Evolutionary conservation across 35 echinoderm and acorn worm genomes (phyloP).

Genomic region (Heliocidaris tuberculata): DNA sequence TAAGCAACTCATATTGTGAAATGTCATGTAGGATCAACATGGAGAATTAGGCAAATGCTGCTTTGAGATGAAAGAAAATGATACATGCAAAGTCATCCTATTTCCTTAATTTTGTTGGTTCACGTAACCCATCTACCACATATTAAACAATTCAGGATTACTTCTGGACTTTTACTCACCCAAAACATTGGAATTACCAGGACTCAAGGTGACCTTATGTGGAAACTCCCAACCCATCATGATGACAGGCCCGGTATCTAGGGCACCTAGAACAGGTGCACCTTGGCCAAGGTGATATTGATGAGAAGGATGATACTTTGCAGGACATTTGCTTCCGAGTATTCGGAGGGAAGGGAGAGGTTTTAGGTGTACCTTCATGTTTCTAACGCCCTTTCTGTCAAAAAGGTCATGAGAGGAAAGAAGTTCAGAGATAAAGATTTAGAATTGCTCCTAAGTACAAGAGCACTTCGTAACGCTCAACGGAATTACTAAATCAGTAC

Average conservation of each 20-base stretch:
- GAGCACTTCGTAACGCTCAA: no score
- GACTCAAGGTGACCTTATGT: neutral
- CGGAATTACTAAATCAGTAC: no score
- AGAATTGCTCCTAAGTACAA: no score
- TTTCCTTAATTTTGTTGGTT: no score
- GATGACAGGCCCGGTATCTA: neutral
- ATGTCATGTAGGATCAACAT: neutral
- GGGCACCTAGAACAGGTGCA: neutral
- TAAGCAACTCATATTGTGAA: neutral
- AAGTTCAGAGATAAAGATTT: no score
- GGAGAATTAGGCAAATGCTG: neutral
- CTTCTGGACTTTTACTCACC: no score
- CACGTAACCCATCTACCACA: no score
- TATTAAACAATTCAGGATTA: no score
- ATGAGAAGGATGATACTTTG: neutral
- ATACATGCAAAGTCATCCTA: no score
- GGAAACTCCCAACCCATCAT: neutral
- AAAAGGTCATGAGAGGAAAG: no score
- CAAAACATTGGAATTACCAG: no score
- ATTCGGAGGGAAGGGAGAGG: neutral
- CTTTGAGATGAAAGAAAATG: neutral
- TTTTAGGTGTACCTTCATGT: neutral
- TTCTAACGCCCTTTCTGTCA: no score
- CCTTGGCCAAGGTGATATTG: neutral
- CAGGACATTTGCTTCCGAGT: neutral